phyloP scores from a whole-genome alignment of 2,113 vertebrate genomes.

The Takifugu flavidus region DNA sequence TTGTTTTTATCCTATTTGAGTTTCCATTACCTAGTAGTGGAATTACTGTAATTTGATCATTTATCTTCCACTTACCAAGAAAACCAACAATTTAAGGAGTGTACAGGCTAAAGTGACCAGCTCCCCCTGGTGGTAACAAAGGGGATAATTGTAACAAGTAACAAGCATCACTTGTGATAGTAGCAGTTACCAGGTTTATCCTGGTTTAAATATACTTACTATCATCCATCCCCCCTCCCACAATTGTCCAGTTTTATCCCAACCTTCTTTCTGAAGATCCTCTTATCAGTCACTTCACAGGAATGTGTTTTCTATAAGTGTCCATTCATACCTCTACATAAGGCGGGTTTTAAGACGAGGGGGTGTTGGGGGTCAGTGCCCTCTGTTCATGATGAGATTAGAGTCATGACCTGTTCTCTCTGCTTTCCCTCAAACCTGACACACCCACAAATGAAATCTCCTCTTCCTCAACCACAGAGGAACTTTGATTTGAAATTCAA shows the following conservation, averaged over 20 bases:
- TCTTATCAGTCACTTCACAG: conserved; percentile 2
- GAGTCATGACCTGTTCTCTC: conserved; percentile 20
- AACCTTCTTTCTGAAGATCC: not conserved
- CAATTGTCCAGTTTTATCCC: not conserved
- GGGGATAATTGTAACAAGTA: not conserved
- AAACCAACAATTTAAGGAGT: not conserved
- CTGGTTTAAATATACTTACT: not conserved
- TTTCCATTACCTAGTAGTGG: no score
- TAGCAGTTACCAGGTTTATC: not conserved
- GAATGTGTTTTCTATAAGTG: conserved; percentile 14
- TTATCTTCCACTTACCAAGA: not conserved
- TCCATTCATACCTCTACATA: not conserved
- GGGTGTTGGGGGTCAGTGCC: conserved; percentile 19
- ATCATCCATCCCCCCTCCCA: not conserved
- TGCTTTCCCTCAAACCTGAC: not conserved
- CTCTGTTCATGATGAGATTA: conserved; percentile 36
- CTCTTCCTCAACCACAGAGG: not conserved
- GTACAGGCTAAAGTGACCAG: not conserved
- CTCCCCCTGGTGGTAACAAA: conserved; percentile 10
- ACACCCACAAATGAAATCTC: conserved; percentile 2
- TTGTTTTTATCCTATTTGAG: no score
- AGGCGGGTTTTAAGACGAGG: conserved; percentile 12
- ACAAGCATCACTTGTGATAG: not conserved
- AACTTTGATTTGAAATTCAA: conserved; percentile 1
- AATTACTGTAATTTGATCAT: no score